Conservation (phyloP, 2,113 vertebrate species). For the Cettia cetti region DNA sequence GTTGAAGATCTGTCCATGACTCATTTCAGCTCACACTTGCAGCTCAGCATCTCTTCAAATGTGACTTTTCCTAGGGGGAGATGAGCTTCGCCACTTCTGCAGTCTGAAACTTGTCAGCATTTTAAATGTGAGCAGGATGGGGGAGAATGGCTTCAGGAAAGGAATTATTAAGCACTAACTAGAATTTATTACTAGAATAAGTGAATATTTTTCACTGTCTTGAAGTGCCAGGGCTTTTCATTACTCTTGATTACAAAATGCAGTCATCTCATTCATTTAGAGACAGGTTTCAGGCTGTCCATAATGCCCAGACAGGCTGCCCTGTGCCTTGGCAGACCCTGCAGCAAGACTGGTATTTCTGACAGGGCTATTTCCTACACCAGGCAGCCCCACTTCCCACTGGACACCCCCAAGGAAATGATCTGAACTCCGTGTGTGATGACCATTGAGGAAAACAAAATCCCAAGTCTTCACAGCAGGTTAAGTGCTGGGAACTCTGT, state of each 20-base stretch:
- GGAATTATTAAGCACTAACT: neutral
- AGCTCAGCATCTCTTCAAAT: neutral
- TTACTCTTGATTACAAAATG: neutral
- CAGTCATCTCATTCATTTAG: neutral
- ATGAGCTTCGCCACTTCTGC: neutral
- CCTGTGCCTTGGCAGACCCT: neutral
- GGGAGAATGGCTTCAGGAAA: neutral
- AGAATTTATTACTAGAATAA: neutral
- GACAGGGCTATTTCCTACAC: neutral
- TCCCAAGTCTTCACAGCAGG: neutral
- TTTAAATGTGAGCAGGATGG: neutral
- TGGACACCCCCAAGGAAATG: neutral
- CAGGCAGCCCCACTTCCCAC: neutral
- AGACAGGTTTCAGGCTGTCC: neutral
- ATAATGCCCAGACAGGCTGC: neutral
- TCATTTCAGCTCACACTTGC: neutral
- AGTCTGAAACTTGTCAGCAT: neutral
- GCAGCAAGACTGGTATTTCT: neutral
- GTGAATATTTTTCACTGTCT: neutral
- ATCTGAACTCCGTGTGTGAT: fast-evolving
- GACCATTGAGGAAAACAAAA: neutral
- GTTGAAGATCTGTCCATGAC: neutral
- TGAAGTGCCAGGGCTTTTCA: neutral
- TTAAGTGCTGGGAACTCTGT: neutral
- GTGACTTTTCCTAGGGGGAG: neutral